Evolutionary conservation across 2,113 vertebrate genomes (phyloP), one percentile per base, ranked within the genome.

Genomic region (Irena cyanogastra): DNA sequence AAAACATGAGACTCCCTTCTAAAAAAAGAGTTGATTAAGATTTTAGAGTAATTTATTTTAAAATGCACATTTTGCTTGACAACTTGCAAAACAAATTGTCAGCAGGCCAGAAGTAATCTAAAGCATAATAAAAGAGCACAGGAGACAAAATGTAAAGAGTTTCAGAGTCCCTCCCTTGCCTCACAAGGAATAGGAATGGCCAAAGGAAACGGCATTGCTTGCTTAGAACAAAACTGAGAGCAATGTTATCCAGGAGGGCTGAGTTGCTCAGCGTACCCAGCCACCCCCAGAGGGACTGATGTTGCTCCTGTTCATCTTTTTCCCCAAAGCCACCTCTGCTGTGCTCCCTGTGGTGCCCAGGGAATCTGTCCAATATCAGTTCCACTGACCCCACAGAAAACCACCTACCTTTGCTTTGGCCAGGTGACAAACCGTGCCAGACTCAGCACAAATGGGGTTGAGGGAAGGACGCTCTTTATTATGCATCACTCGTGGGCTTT

Each of bases 21-120:
- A 94, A 94, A 96, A 95, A 95, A 94, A 92, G 70, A 93, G 64
- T 37, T 97, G 70, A 96, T 97, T 96, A 95, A 96, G 95, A 96
- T 95, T 95, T 97, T 92, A 94, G 85, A 92, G 76, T 87, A 81
- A 96, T 95, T 94, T 96, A 90, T 92, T 94, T 96, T 90, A 93
- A 95, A 94, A 93, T 83, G 87, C 68, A 75, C 80, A 71, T 83
- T 97, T 93, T 97, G 66, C 91, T 90, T 96, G 93, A 92, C 89
- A 96, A 93, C 64, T 92, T 71, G 83, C 80, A 90, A 80, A 93
- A 90, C 68, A 93, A 94, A 93, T 80, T 95, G 95, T 89, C 76
- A 86, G 91, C 15, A 16, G 61, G 80, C 86, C 89, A 92, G 64
- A 83, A 83, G 90, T 83, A 83, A 95, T 63, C 60, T 66, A 74